These are phyloP conservation scores for Reticulitermes speratus DNA, from an alignment of 1,140 invertebrate species.

Conservation along the genomic window DNA sequence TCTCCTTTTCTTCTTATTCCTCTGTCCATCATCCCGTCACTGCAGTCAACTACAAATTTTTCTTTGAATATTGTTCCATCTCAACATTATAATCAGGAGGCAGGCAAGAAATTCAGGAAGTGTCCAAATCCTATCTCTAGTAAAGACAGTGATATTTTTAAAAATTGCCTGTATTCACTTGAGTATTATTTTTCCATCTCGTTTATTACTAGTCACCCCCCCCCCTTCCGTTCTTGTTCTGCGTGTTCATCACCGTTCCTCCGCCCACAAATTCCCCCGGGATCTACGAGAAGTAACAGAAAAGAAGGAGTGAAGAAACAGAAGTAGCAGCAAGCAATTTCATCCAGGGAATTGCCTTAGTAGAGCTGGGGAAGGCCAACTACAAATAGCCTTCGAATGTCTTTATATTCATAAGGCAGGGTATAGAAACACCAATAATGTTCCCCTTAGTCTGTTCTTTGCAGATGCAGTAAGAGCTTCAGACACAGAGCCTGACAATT, in stretches of 20 bases:
- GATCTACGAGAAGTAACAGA: background rate
- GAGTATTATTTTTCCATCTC: slow-evolving; percentile 16
- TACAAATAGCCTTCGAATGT: background rate
- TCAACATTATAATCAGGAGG: no score
- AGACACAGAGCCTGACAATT: background rate
- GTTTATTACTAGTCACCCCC: background rate
- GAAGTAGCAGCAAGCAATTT: slow-evolving; percentile 21
- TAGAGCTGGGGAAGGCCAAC: background rate
- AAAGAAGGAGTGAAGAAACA: background rate
- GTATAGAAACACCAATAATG: background rate
- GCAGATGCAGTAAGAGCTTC: background rate
- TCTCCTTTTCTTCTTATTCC: background rate
- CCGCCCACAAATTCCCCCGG: slow-evolving; percentile 14
- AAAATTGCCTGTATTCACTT: background rate
- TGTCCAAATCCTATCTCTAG: background rate
- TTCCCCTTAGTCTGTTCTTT: background rate
- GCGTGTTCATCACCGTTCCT: background rate
- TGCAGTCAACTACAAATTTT: background rate
- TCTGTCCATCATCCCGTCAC: no score
- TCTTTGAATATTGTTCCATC: background rate
- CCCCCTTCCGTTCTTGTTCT: background rate
- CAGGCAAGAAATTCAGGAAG: background rate
- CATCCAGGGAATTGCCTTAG: slow-evolving; percentile 15
- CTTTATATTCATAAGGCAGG: background rate
- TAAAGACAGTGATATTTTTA: background rate